Conservation (phyloP, 1,140 invertebrate genomes). For the Saccostrea echinata region DNA sequence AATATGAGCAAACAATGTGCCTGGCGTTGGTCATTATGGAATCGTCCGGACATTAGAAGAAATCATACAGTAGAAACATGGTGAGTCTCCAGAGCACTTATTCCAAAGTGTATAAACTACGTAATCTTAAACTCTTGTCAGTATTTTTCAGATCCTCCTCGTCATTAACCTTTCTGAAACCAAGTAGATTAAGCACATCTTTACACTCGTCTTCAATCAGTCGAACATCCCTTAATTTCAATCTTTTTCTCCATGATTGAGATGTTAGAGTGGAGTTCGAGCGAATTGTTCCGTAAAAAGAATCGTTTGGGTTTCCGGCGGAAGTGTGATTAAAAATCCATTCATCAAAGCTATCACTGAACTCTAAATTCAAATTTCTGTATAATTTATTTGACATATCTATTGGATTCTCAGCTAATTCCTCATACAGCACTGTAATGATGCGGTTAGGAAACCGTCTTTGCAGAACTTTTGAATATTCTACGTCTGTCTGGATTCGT, state of each 20-base stretch:
- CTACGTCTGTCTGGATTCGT: slow-evolving; percentile 14
- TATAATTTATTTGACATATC: slow-evolving; percentile 40
- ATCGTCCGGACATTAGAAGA: too few relatives aligned
- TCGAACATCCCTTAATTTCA: slow-evolving; percentile 22
- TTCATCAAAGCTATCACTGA: slow-evolving; percentile 23
- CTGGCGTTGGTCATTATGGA: too few relatives aligned
- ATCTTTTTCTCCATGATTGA: slow-evolving; percentile 40
- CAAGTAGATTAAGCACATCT: not conserved
- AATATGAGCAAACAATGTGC: too few relatives aligned
- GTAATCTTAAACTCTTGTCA: not conserved
- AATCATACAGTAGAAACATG: too few relatives aligned
- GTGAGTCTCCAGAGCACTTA: too few relatives aligned
- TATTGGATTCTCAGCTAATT: slow-evolving; percentile 46
- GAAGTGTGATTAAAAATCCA: slow-evolving; percentile 48
- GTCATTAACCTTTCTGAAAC: not conserved
- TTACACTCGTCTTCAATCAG: slow-evolving; percentile 44
- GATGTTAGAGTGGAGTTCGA: slow-evolving; percentile 45
- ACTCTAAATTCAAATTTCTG: slow-evolving; percentile 42
- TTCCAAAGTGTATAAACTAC: not conserved
- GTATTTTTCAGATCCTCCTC: not conserved
- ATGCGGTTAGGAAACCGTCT: slow-evolving; percentile 45
- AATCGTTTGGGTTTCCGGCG: slow-evolving; percentile 15
- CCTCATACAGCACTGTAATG: slow-evolving; percentile 53
- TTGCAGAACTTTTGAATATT: slow-evolving; percentile 23
- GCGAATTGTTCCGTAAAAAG: slow-evolving; percentile 47